Conservation (phyloP, 2,113 vertebrate species). For the Sterna hirundo region DNA sequence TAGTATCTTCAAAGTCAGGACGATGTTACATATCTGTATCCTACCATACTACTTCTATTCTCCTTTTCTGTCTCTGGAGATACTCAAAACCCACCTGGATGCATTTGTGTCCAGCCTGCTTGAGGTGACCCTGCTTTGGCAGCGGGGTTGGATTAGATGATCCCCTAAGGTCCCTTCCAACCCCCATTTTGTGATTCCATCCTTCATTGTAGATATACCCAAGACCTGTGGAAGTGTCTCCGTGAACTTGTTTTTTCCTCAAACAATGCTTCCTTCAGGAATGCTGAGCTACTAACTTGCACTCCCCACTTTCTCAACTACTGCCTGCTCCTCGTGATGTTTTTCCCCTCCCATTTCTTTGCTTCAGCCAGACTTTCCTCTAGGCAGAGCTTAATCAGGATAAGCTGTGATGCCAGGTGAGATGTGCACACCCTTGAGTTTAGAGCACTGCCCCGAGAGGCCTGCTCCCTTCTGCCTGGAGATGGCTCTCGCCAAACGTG, state of each 20-base stretch:
- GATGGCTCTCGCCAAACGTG: accelerated
- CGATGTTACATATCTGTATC: accelerated
- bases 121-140: neutral
- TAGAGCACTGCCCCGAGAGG: accelerated
- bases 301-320: accelerated
- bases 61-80: neutral
- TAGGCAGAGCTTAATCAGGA: no score
- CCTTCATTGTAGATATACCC: neutral
- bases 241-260: neutral
- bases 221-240: accelerated
- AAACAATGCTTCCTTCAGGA: neutral
- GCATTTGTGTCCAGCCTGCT: neutral
- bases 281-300: accelerated
- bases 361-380: accelerated
- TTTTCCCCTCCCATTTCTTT: accelerated
- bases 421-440: accelerated
- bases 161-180: neutral
- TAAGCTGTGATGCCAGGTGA: accelerated
- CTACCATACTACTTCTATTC: neutral
- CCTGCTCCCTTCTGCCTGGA: no score
- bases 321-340: accelerated
- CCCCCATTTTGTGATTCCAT: neutral
- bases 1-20: accelerated
- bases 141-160: neutral
- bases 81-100: neutral